Evolutionary conservation across 1,140 invertebrate species (phyloP), one percentile per base, ranked within the genome.

Genomic region (Pseudomyrmex flavicornis): DNA sequence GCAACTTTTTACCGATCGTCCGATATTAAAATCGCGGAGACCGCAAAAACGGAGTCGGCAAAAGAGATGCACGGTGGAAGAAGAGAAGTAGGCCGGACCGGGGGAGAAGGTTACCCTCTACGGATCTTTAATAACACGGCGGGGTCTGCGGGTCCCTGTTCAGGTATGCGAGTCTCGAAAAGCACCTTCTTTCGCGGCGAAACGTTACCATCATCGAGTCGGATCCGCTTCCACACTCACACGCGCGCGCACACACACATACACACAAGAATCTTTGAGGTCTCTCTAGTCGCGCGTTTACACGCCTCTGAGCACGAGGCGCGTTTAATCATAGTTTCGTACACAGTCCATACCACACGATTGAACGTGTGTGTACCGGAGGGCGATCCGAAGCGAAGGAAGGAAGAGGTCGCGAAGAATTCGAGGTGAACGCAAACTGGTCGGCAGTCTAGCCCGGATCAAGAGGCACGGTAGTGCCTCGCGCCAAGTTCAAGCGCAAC

Each of bases 61-160:
- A 59, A 61, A 73, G 68, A 83, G 83, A 79, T 66, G 69, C 54
- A 77, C 79, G 70, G 58, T 77, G 74, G 73, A 74, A 35, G 59
- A 85, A 50, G 79, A 79, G 77, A 58, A 83, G 83, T 70, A 90
- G 44, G 76, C 66, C 72, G 66, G 76, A 82, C 66, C 76, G 68
- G 80, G 72, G 82, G 77, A 83, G 72, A 84, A 77, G 83, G 63
- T 84, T 83, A 83, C 82, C 84, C 84, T 77, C 69, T 35, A 35
- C 65, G 85, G 88, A 83, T 90, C 91, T 91, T 91, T 91, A 91
- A 91, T 91, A 91, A 91, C 85, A 91, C 86, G 87, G 85, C 88
- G 84, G 88, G 5, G 82, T 73, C 85, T 80, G 82, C 83, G 85
- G 87, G 85, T 76, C 80, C 87, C 86, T 88, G 70, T 89, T 86